Evolutionary conservation across 2,888 invertebrate species (phyloP), one percentile per base, ranked within the genome.

Genomic region (Panopea generosa): DNA sequence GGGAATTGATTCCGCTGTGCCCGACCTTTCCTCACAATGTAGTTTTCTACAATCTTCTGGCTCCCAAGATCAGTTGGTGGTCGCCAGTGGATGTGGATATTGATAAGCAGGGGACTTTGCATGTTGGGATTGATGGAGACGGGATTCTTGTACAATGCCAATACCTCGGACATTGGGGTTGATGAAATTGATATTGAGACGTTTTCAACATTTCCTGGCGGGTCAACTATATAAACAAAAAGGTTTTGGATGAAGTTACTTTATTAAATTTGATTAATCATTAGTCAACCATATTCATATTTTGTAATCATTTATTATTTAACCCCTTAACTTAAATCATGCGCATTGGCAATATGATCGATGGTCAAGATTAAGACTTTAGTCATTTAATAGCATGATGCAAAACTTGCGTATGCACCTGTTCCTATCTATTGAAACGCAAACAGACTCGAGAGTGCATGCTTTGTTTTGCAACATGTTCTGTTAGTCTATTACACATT

Each of bases 31-130:
- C 83, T 76, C n/a, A 89, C 73, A 7, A 80, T 63, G 50, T 88
- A 89, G 27, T 74, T 63, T 18, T 84, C 81, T 27, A 88, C 80
- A 1, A 56, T n/a, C 7, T 83, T 83, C 1, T 62, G 61, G n/a
- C 85, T 83, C 2, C 87, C 88, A n/a, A 82, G 76, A 59, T 86
- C 83, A 2, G 62, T 26, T 1, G 89, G 89, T 2, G 85, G 86
- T 1, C 47, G n/a, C 87, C 87, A 89, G 1, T 59, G 62, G 7
- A 89, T 75, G 43, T 83, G 77, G 1, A 83, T 67, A 47, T 78
- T 70, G 27, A 80, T 73, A 47, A 68, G 40, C 63, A 81, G 33
- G 16, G 77, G 74, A 22, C 76, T 72, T n/a, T 57, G 40, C 11
- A 38, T 43, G 40, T 55, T 20, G 9, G 40, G 9, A 24, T 50